phyloP scores from a whole-genome alignment of 2,113 vertebrate species.

The Grammomys dolichurus region DNA sequence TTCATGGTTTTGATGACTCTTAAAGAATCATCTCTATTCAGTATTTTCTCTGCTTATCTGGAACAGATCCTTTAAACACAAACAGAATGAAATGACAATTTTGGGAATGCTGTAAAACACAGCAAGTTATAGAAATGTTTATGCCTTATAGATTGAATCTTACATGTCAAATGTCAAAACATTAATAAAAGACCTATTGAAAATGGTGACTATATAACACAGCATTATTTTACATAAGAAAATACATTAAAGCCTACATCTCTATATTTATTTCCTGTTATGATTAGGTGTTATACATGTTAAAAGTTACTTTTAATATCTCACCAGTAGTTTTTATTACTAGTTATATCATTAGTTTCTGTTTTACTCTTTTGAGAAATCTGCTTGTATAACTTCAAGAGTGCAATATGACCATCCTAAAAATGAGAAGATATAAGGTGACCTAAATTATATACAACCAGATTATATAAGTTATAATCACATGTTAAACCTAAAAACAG shows the following conservation, averaged over 20 bases:
- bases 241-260: neutral
- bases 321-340: neutral
- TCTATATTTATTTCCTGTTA: neutral
- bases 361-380: neutral
- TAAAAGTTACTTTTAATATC: neutral
- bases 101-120: neutral
- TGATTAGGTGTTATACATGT: neutral
- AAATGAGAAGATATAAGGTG: fast-evolving
- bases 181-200: neutral
- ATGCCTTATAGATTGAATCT: neutral
- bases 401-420: neutral
- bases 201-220: neutral
- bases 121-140: neutral
- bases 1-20: neutral
- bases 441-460: neutral
- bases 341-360: neutral
- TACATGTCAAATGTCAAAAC: neutral
- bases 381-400: neutral
- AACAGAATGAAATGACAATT: neutral
- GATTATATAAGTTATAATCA: neutral
- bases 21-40: neutral
- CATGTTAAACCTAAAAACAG: neutral
- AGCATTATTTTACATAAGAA: neutral
- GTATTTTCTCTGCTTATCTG: neutral
- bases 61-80: neutral